Base-by-base conservation (phyloP, 2,888 invertebrate species). In the Campoplex capitator region DNA sequence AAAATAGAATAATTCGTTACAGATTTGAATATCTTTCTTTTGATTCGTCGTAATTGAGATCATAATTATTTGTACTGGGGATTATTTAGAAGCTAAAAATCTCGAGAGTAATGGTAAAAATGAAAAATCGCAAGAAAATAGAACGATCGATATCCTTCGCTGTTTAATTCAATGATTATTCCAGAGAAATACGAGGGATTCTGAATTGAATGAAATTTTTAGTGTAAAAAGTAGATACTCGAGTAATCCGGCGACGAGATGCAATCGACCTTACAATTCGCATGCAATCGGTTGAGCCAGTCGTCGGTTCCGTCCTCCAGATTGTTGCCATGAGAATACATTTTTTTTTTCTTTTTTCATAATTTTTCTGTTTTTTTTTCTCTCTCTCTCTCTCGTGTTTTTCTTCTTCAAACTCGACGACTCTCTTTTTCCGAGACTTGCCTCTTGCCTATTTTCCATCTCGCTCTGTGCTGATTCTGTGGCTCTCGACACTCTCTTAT, bases 291-390 rank as follows among this genome's bases (percentile, higher is more conserved):
- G 73, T 88, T 88, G 90, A 89, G 91, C 89, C 80, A 87, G 62
- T 75, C 78, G 76, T 81, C 90, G 79, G 75, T 83, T 70, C 86
- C 89, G 92, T 92, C 90, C 93, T 92, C 87, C 90, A 93, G 93
- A 92, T 94, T 93, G 93, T 94, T 94, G 91, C 94, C 93, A 93
- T 94, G 94, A 92, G 94, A 92, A 91, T 92, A 90, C 48, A 83
- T 86, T 89, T 91, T 88, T 91, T 91, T 92, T 81, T 67, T 54
- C 76, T 38, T 85, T 45, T 73, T 58, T 78, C 83, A 77, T 58
- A 58, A 83, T 28, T 79, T 65, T 74, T 65, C 23, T 23, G 23
- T 23, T 23, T 23, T 23, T 23, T 23, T 23, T 23, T 23, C 23
- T 23, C 23, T 23, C 23, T 23, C 23, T 23, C 23, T 23, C 23